phyloP scores from a whole-genome alignment of 1,140 invertebrate genomes.

The Dysdera silvatica region DNA sequence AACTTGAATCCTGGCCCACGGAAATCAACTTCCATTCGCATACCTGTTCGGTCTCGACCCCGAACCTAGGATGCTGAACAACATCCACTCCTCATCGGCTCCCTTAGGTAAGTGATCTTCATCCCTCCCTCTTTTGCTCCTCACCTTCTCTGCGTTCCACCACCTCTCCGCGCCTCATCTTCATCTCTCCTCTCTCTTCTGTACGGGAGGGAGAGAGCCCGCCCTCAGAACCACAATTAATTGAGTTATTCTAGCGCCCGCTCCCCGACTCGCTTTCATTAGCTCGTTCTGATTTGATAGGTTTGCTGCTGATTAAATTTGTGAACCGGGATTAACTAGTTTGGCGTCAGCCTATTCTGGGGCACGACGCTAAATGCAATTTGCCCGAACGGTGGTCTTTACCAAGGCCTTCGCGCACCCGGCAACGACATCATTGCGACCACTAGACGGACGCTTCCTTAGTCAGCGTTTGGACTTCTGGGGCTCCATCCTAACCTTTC shows the following conservation, averaged over 20 bases:
- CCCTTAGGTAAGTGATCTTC: conserved; percentile 24
- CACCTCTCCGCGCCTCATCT: background rate
- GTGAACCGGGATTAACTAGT: conserved; percentile 35
- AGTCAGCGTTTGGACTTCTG: conserved; percentile 13
- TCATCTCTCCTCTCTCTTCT: background rate
- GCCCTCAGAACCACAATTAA: conserved; percentile 26
- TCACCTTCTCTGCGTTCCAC: conserved; percentile 7
- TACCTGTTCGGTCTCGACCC: conserved; percentile 19
- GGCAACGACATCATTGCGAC: background rate
- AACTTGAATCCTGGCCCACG: too few relatives aligned
- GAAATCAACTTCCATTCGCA: conserved; percentile 24
- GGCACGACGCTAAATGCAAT: conserved; percentile 15
- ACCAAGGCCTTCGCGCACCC: background rate
- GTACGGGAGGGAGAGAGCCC: background rate
- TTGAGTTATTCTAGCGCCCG: conserved; percentile 33
- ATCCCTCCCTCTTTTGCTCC: background rate
- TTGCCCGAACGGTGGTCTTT: background rate
- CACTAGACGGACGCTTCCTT: conserved; percentile 6
- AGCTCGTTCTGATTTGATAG: conserved; percentile 33
- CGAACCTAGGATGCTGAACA: conserved; percentile 27
- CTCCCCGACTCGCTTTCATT: conserved; percentile 32
- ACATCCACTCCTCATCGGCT: conserved; percentile 14
- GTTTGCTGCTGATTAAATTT: conserved; percentile 35
- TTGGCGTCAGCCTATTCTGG: conserved; percentile 13
- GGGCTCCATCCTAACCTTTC: background rate